Percentiles rank a stretch among this genome's conserved stretches.
phyloP scores from a whole-genome alignment of 1,140 invertebrate species.

The Galleria mellonella region DNA sequence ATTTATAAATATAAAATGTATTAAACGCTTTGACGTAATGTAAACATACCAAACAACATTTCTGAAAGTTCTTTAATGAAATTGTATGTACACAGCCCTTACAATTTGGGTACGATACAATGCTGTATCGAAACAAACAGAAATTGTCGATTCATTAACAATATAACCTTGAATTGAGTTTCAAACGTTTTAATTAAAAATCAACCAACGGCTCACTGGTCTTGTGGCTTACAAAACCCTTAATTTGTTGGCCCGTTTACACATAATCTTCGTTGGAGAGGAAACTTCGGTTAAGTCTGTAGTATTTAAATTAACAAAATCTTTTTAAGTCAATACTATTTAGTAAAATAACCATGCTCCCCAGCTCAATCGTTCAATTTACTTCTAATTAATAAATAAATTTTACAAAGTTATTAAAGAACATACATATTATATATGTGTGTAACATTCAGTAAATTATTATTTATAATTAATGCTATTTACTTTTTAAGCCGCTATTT shows the following conservation, averaged over 20 bases:
- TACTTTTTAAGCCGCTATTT: too few species aligned
- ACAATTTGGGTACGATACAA: constrained; percentile 22
- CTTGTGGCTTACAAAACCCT: constrained; percentile 58
- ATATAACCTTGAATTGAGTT: constrained; percentile 42
- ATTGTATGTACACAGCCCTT: constrained; percentile 15
- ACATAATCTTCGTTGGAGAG: constrained; percentile 20
- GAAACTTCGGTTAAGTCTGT: constrained; percentile 11
- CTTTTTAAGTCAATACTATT: not conserved
- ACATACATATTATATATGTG: too few species aligned
- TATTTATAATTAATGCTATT: too few species aligned
- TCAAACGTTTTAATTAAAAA: constrained; percentile 65
- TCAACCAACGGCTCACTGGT: constrained; percentile 44
- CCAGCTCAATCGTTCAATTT: too few species aligned
- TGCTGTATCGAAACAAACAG: constrained; percentile 34
- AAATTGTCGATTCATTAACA: constrained; percentile 55
- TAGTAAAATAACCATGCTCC: not conserved
- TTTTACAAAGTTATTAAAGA: too few species aligned
- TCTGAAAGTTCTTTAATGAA: not conserved
- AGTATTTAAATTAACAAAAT: not conserved
- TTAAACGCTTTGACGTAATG: too few species aligned
- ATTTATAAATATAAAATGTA: too few species aligned
- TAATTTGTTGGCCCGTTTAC: constrained; percentile 38
- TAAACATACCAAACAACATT: too few species aligned
- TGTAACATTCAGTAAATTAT: too few species aligned
- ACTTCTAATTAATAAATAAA: too few species aligned